Percentiles rank a stretch among this genome's conserved stretches.
phyloP scores from a whole-genome alignment of 2,797 vertebrate genomes.

The Cossypha caffra region DNA sequence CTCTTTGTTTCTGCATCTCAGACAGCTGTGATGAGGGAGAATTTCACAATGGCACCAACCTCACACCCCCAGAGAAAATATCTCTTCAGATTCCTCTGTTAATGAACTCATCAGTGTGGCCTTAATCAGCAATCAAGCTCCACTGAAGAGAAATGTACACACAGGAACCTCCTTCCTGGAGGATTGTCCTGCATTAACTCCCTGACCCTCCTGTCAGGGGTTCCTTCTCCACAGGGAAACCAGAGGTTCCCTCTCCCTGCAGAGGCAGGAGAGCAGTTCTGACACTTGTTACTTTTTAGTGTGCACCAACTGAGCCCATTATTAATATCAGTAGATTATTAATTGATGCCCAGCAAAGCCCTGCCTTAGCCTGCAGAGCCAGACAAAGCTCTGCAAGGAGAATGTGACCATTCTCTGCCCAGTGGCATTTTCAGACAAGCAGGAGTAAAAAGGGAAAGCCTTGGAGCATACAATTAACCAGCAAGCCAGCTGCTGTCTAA shows the following conservation, averaged over 20 bases:
- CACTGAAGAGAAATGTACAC: background rate
- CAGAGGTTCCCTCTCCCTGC: background rate
- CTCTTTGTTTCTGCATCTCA: constrained; percentile 5
- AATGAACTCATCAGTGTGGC: constrained; percentile 1
- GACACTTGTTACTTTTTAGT: background rate
- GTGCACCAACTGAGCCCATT: background rate
- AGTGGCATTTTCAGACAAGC: background rate
- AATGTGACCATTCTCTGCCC: background rate
- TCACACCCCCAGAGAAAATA: constrained; percentile 25
- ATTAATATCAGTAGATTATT: background rate
- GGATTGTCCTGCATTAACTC: background rate
- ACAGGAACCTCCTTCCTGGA: background rate
- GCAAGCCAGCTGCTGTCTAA: background rate
- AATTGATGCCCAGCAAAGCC: background rate
- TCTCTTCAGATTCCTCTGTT: constrained; percentile 21
- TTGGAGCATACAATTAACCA: background rate
- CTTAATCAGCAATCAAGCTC: background rate
- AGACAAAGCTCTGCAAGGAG: background rate
- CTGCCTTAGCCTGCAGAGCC: background rate
- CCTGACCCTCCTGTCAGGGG: background rate
- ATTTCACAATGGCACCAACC: constrained; percentile 13
- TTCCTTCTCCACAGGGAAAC: background rate
- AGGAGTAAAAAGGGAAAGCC: background rate
- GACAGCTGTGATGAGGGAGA: constrained; percentile 19
- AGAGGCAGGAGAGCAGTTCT: background rate